Evolutionary conservation across 1,140 invertebrate genomes (phyloP).

Genomic region (Drosophila albomicans): DNA sequence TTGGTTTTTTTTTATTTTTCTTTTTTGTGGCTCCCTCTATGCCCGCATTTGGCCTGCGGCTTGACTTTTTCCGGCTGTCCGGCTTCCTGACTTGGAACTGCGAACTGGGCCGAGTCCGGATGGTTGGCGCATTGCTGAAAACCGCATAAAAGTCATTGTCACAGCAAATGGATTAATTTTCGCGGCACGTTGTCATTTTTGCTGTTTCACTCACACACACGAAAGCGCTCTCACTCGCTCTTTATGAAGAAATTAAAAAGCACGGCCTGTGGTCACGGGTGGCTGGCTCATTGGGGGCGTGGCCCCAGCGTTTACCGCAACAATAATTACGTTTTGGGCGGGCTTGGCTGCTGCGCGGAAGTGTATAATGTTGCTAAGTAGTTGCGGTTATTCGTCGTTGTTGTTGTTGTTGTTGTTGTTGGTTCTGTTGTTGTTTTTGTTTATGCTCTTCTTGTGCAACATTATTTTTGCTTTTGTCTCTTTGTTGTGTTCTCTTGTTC

Average conservation of each 20-base stretch:
- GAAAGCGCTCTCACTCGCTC: constrained; percentile 1
- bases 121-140: constrained; percentile 67
- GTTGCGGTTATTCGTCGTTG: constrained; percentile 70
- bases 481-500: constrained; percentile 51
- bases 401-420: constrained; percentile 44
- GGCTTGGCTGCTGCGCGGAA: constrained; percentile 72
- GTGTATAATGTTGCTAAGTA: constrained; percentile 83
- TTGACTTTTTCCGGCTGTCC: constrained; percentile 68
- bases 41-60: constrained; percentile 74
- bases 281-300: constrained; percentile 13
- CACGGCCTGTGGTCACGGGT: constrained; percentile 54
- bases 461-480: constrained; percentile 14
- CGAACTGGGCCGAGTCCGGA: constrained; percentile 43
- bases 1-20: constrained; percentile 24
- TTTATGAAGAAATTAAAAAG: constrained; percentile 78
- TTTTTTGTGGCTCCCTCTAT: constrained; percentile 19
- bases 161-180: constrained; percentile 84
- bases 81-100: constrained; percentile 22
- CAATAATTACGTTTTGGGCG: constrained; percentile 80
- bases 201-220: constrained; percentile 36
- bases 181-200: constrained; percentile 78
- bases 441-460: constrained; percentile 40
- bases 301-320: constrained; percentile 66
- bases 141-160: constrained; percentile 83
- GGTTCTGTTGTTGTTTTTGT: constrained; percentile 53